Evolutionary conservation across 2,888 invertebrate species (phyloP).

Genomic region (Elmis aenea): DNA sequence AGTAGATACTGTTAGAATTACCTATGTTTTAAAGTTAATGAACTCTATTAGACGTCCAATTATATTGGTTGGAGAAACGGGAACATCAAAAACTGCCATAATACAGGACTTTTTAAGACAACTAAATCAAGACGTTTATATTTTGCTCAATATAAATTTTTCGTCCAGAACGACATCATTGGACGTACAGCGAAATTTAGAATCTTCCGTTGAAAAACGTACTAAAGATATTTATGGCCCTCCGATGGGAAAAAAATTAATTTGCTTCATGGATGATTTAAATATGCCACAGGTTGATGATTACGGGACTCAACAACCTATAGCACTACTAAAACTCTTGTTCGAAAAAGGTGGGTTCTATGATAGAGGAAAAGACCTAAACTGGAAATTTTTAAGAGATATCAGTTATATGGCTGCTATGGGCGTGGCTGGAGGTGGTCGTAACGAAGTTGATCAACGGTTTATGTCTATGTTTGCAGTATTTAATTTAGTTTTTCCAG

Average conservation of each 20-base stretch:
- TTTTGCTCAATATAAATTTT: constrained; percentile 81
- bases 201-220: constrained; percentile 82
- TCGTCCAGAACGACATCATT: constrained; percentile 86
- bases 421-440: constrained; percentile 84
- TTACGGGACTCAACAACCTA: constrained; percentile 92
- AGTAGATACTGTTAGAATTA: constrained; percentile 76
- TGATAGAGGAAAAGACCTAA: constrained; percentile 82
- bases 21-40: constrained; percentile 74
- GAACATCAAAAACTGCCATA: constrained; percentile 89
- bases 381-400: constrained; percentile 84
- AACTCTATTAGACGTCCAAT: constrained; percentile 71
- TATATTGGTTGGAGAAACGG: constrained; percentile 83
- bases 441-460: constrained; percentile 85
- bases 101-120: constrained; percentile 74
- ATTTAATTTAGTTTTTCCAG: constrained; percentile 81
- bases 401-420: constrained; percentile 77
- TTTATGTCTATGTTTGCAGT: constrained; percentile 88
- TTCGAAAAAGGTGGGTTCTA: constrained; percentile 86
- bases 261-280: constrained; percentile 91
- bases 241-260: constrained; percentile 80
- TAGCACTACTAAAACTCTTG: constrained; percentile 84
- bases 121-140: constrained; percentile 65
- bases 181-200: constrained; percentile 84
- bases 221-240: constrained; percentile 89
- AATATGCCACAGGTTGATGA: constrained; percentile 88